A percentile compares a stretch with the other conserved stretches of the same genome.
These are phyloP conservation scores for Cerceris ruficornis DNA, from an alignment of 2,888 invertebrate genomes.

Conservation along the genomic window DNA sequence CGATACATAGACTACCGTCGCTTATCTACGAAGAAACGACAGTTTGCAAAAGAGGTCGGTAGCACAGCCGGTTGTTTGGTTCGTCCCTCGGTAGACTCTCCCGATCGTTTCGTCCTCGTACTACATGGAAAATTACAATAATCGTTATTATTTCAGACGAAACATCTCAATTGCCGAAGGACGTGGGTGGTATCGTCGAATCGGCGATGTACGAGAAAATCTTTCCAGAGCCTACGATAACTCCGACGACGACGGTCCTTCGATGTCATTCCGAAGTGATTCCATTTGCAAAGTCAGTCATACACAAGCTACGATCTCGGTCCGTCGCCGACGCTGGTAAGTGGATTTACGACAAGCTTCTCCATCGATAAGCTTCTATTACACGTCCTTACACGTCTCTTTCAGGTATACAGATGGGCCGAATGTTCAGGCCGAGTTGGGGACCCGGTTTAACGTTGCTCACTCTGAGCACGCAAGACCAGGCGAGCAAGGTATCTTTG, in stretches of 20 bases:
- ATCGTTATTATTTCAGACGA: not conserved
- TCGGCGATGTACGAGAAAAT: slow-evolving; percentile 15
- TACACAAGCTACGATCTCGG: slow-evolving; percentile 70
- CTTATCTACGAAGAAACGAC: slow-evolving; percentile 25
- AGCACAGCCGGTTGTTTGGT: too few relatives aligned
- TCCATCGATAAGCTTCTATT: too few relatives aligned
- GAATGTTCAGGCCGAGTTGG: slow-evolving; percentile 90
- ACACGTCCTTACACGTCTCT: too few relatives aligned
- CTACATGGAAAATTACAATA: not conserved
- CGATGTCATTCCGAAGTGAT: slow-evolving; percentile 80
- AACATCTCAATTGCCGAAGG: slow-evolving; percentile 22
- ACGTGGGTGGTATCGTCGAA: slow-evolving; percentile 6
- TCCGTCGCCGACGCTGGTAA: slow-evolving; percentile 74
- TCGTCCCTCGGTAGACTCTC: too few relatives aligned
- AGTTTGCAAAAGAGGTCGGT: slow-evolving; percentile 14
- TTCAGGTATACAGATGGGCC: slow-evolving; percentile 81
- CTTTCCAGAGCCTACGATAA: slow-evolving; percentile 73
- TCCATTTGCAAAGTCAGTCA: slow-evolving; percentile 77
- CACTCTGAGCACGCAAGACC: slow-evolving; percentile 82
- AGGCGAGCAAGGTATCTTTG: slow-evolving; percentile 78
- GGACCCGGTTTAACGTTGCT: slow-evolving; percentile 85
- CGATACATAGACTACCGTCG: slow-evolving; percentile 23
- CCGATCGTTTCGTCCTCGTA: not conserved
- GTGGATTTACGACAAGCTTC: not conserved
- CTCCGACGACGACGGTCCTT: slow-evolving; percentile 81